A percentile compares a stretch with the other conserved stretches of the same genome.
Evolutionary conservation across 2,113 vertebrate genomes (phyloP).

Genomic region (Oryzias woworae): DNA sequence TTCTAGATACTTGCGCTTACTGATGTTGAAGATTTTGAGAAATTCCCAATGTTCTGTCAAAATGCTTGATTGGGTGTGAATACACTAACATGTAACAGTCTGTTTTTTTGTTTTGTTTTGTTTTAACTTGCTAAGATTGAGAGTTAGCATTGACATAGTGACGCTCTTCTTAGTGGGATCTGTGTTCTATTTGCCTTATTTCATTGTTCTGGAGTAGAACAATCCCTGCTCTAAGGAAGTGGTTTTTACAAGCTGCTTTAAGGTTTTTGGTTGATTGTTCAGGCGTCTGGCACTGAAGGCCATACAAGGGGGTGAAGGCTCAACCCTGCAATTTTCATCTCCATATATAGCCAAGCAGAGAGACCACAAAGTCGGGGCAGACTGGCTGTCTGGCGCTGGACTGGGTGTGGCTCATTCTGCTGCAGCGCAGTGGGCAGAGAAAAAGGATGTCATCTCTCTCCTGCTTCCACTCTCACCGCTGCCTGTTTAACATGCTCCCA

Average conservation of each 20-base stretch:
- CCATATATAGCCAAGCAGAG: conserved; percentile 79
- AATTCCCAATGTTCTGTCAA: no score
- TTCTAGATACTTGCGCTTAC: no score
- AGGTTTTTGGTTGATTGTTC: conserved; percentile 61
- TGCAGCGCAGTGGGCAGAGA: conserved; percentile 39
- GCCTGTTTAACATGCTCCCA: conserved; percentile 20
- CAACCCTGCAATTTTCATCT: conserved; percentile 69
- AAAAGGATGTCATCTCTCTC: conserved; percentile 44
- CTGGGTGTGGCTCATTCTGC: conserved; percentile 66
- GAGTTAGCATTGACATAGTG: no score
- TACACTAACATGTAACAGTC: no score
- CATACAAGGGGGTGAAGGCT: conserved; percentile 66
- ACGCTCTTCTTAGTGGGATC: no score
- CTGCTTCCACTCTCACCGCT: conserved; percentile 35
- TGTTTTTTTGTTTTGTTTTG: no score
- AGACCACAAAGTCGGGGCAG: conserved; percentile 69
- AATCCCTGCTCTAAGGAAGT: conserved; percentile 60
- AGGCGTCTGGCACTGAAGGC: conserved; percentile 54
- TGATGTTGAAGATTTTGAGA: no score
- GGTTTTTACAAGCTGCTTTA: conserved; percentile 72
- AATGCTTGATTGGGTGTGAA: no score
- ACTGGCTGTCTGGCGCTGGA: conserved; percentile 69
- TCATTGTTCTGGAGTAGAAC: conserved; percentile 65
- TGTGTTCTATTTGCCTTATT: conserved; percentile 36
- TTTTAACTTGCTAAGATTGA: no score